These are phyloP conservation scores for Notocelia uddmanniana DNA, from an alignment of 2,888 invertebrate species.

Conservation along the genomic window DNA sequence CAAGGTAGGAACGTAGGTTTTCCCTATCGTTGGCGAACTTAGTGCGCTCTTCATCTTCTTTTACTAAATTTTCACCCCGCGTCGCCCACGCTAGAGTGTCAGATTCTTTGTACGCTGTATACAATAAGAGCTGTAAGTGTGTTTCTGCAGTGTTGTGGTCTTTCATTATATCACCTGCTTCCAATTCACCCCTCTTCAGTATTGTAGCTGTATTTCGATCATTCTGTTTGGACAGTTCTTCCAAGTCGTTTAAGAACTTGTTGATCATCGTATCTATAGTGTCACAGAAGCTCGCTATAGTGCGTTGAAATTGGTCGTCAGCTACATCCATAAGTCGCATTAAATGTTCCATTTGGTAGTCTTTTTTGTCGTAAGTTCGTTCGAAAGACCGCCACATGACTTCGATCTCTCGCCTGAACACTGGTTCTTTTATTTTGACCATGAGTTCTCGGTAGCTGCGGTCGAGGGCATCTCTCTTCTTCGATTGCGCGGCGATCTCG, in stretches of 20 bases:
- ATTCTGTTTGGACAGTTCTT: slow-evolving; percentile 67
- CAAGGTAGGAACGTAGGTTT: slow-evolving; percentile 70
- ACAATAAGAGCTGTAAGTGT: slow-evolving; percentile 74
- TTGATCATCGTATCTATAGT: slow-evolving; percentile 87
- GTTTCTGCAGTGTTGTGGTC: slow-evolving; percentile 75
- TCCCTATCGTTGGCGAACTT: slow-evolving; percentile 70
- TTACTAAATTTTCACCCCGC: slow-evolving; percentile 76
- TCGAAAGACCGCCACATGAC: slow-evolving; percentile 83
- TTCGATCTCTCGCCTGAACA: slow-evolving; percentile 73
- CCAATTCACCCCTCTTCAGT: slow-evolving; percentile 64
- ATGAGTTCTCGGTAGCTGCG: slow-evolving; percentile 72
- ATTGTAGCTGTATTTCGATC: slow-evolving; percentile 61
- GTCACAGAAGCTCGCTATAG: slow-evolving; percentile 87
- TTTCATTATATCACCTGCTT: slow-evolving; percentile 57
- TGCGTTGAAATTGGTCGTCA: slow-evolving; percentile 87
- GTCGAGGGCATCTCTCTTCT: slow-evolving; percentile 66
- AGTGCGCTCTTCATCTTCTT: slow-evolving; percentile 73
- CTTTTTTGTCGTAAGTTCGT: slow-evolving; percentile 85
- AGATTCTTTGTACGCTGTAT: slow-evolving; percentile 68
- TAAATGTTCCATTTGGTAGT: slow-evolving; percentile 84
- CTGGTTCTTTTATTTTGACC: slow-evolving; percentile 76
- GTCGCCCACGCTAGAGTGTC: slow-evolving; percentile 72
- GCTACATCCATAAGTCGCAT: slow-evolving; percentile 86
- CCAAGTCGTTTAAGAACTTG: slow-evolving; percentile 72
- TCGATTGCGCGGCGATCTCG: slow-evolving; percentile 68